Evolutionary conservation across 2,113 vertebrate genomes (phyloP), one percentile per base, ranked within the genome.

Genomic region (Rhineura floridana): DNA sequence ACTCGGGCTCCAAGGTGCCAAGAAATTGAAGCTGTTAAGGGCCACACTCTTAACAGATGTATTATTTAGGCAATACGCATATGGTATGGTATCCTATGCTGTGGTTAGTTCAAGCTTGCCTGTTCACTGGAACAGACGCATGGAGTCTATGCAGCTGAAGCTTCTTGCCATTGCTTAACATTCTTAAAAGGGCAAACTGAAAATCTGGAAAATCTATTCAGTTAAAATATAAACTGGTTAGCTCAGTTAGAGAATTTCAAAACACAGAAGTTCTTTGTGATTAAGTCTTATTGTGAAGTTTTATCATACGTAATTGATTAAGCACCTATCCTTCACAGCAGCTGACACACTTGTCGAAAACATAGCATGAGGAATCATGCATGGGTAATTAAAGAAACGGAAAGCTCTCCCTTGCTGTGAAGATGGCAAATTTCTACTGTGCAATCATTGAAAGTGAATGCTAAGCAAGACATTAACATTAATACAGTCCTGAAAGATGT

Each of bases 371-470:
- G 69, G 52, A 81, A 75, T 87, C 69, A 50, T 82, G 69, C 55
- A 87, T 28, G 86, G 79, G 52, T 73, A 87, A 87, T 87, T 75
- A 87, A 87, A 82, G 86, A 63, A 73, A 75, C 21, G 82, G 79
- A 82, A 87, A 82, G 79, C 69, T 48, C 19, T 30, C 69, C 42
- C 79, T 87, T 82, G 86, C 86, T 87, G 86, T 39, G 86, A 87
- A 82, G 79, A 87, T 82, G 86, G 69, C 69, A 82, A 46, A 63
- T 87, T 82, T 87, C 86, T 82, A 82, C 79, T 82, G 79, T 63
- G 69, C 55, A 87, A 75, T 87, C 52, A 39, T 63, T 62, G 63
- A 28, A 87, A 87, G 82, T 82, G 21, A 63, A 82, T 48, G 77
- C 65, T n/a, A 39, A 46, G 69, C 33, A 72, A 87, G 39, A 62